A percentile compares a stretch with the other conserved stretches of the same genome.
Evolutionary conservation across 2,113 vertebrate genomes (phyloP).

Genomic region (Nibea coibor): DNA sequence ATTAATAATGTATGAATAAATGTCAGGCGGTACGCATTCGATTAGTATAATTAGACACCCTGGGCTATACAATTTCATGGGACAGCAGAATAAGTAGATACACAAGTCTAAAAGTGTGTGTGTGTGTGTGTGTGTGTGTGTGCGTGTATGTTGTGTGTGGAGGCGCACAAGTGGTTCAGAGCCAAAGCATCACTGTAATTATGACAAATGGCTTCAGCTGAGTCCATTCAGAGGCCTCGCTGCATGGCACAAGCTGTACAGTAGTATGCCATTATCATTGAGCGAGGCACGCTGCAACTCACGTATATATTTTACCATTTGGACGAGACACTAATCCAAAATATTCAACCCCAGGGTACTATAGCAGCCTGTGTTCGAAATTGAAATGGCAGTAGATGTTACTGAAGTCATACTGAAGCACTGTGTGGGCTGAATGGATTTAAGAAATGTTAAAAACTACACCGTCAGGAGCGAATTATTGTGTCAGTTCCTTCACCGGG

Average conservation of each 20-base stretch:
- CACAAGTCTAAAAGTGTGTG: slow-evolving; percentile 47
- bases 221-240: slow-evolving; percentile 50
- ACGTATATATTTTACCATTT: slow-evolving; percentile 53
- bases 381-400: slow-evolving; percentile 46
- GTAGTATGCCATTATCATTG: slow-evolving; percentile 35
- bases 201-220: slow-evolving; percentile 73
- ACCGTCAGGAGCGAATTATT: slow-evolving; percentile 33
- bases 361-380: slow-evolving; percentile 7
- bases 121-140: slow-evolving; percentile 15
- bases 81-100: slow-evolving; percentile 65
- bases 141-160: slow-evolving; percentile 11
- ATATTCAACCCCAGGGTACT: slow-evolving; percentile 53
- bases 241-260: slow-evolving; percentile 32
- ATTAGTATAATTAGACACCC: slow-evolving; percentile 84
- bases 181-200: slow-evolving; percentile 69
- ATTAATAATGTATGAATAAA: slow-evolving; percentile 85
- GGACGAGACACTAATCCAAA: slow-evolving; percentile 43
- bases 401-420: slow-evolving; percentile 26
- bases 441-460: not conserved
- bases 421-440: slow-evolving; percentile 14
- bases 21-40: slow-evolving; percentile 78
- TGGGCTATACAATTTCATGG: slow-evolving; percentile 78
- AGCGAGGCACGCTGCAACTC: slow-evolving; percentile 35
- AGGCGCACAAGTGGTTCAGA: slow-evolving; percentile 25
- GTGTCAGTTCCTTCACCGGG: slow-evolving; percentile 22